Percentiles rank a stretch among this genome's conserved stretches.
These are phyloP conservation scores for Otus sunia DNA, from an alignment of 2,113 vertebrate species.

Conservation along the genomic window DNA sequence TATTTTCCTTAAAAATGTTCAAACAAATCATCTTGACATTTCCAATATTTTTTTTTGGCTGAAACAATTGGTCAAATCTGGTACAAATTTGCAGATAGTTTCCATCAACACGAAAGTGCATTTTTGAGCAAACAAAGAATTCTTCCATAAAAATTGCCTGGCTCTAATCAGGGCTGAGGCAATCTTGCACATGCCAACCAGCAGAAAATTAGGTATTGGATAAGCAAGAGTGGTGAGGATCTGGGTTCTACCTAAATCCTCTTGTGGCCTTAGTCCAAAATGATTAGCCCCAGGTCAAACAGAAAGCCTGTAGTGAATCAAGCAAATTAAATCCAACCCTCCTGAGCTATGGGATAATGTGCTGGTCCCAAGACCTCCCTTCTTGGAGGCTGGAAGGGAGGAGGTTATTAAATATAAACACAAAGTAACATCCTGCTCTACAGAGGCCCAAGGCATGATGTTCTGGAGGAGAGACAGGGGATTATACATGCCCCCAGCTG, in stretches of 20 bases:
- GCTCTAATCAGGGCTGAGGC: constrained; percentile 53
- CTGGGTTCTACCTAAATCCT: constrained; percentile 56
- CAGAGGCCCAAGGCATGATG: not conserved
- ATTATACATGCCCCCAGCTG: rapidly evolving
- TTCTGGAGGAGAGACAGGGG: not conserved
- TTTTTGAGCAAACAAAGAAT: constrained; percentile 63
- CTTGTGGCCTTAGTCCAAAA: constrained; percentile 45
- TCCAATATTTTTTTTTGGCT: constrained; percentile 56
- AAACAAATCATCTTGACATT: constrained; percentile 65
- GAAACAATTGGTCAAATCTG: constrained; percentile 64
- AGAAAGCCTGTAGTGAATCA: constrained; percentile 58
- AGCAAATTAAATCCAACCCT: constrained; percentile 59
- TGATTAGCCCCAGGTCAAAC: constrained; percentile 54
- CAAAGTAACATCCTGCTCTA: constrained; percentile 1
- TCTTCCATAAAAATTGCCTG: constrained; percentile 65
- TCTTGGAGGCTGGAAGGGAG: not conserved
- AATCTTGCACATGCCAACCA: constrained; percentile 62
- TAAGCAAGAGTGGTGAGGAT: constrained; percentile 15
- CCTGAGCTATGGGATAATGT: constrained; percentile 8
- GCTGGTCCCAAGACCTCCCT: constrained; percentile 27
- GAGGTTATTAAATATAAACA: constrained; percentile 37
- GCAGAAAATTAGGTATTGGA: constrained; percentile 59
- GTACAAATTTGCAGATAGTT: constrained; percentile 69
- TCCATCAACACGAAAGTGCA: constrained; percentile 60
- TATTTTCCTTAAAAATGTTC: constrained; percentile 61